These are phyloP conservation scores for Dioctria rufipes DNA, from an alignment of 2,888 invertebrate species.

Conservation along the genomic window DNA sequence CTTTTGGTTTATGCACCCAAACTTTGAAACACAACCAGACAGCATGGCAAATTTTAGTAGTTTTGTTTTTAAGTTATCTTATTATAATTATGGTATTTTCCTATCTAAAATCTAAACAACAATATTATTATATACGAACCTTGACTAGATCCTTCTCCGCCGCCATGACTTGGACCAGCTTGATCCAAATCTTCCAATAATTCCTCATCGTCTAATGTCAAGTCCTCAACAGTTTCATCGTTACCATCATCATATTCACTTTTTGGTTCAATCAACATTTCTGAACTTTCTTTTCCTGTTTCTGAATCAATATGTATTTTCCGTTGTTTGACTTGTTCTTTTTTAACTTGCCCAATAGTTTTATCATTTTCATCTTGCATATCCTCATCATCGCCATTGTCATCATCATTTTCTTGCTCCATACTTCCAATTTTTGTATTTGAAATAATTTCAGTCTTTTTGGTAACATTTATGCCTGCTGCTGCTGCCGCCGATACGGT, in stretches of 20 bases:
- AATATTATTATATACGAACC: slow-evolving; percentile 70
- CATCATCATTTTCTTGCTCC: slow-evolving; percentile 57
- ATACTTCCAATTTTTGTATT: slow-evolving; percentile 61
- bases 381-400: slow-evolving; percentile 58
- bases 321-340: slow-evolving; percentile 61
- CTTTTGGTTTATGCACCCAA: too few relatives aligned
- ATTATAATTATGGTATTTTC: too few relatives aligned
- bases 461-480: slow-evolving; percentile 67
- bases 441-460: slow-evolving; percentile 72
- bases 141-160: slow-evolving; percentile 81
- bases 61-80: too few relatives aligned
- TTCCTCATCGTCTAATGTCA: slow-evolving; percentile 86
- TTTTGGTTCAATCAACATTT: slow-evolving; percentile 78
- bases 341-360: slow-evolving; percentile 54
- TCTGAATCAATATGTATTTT: slow-evolving; percentile 63
- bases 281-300: slow-evolving; percentile 63
- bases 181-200: slow-evolving; percentile 81
- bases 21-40: too few relatives aligned
- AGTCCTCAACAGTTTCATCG: slow-evolving; percentile 85
- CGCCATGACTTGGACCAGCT: slow-evolving; percentile 79
- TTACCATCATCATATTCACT: slow-evolving; percentile 81
- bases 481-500: slow-evolving; percentile 46
- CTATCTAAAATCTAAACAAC: too few relatives aligned
- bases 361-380: slow-evolving; percentile 54
- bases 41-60: too few relatives aligned